Evolutionary conservation across 2,113 vertebrate species (phyloP).

Genomic region (Zosterops japonicus): DNA sequence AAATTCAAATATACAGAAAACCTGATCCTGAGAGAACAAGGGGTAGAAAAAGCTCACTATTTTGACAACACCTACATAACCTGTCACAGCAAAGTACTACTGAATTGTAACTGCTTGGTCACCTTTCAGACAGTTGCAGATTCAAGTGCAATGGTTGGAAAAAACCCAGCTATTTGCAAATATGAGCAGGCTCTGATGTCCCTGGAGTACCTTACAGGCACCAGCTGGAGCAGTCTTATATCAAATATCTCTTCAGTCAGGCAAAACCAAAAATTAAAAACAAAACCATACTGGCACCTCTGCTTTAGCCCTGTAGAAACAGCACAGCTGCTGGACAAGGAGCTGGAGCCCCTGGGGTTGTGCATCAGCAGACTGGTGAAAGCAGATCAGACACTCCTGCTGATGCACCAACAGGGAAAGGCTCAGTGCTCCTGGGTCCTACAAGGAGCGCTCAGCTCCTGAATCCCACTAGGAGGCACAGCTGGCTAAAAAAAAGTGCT

Average conservation of each 20-base stretch:
- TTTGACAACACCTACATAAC: neutral
- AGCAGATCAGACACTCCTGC: neutral
- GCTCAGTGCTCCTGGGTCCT: neutral
- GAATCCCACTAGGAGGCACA: conserved; percentile 12
- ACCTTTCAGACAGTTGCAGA: neutral
- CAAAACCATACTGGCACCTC: neutral
- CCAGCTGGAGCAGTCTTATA: conserved; percentile 1
- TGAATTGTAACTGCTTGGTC: neutral
- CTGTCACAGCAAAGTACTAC: neutral
- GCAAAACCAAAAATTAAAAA: neutral
- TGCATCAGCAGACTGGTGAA: neutral
- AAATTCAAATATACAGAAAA: neutral
- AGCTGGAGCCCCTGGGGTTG: neutral
- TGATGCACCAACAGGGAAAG: neutral
- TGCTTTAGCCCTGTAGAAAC: conserved; percentile 27
- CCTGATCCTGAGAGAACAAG: neutral
- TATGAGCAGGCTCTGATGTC: neutral
- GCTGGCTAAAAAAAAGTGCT: conserved; percentile 49
- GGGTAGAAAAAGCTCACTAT: neutral
- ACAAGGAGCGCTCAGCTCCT: neutral
- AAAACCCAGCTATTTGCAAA: neutral
- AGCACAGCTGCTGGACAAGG: neutral
- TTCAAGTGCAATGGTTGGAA: conserved; percentile 19
- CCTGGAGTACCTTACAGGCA: neutral
- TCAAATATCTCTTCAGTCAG: neutral